Percentiles rank a stretch among this genome's conserved stretches.
phyloP scores from a whole-genome alignment of 35 echinoderm and acorn worm genomes.

The Stichopus chloronotus region DNA sequence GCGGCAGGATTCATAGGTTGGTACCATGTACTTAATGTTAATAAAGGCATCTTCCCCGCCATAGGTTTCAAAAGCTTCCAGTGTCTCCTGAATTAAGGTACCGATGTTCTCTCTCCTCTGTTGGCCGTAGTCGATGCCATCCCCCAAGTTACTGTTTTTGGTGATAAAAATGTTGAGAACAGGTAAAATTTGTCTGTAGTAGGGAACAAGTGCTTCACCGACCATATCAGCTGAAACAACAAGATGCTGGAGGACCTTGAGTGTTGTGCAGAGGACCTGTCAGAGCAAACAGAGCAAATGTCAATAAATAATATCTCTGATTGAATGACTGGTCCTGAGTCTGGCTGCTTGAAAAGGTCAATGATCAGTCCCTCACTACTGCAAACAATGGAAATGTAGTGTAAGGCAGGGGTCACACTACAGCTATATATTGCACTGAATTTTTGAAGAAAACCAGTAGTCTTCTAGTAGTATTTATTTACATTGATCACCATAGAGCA shows the following conservation, averaged over 20 bases:
- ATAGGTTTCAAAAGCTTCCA: slow-evolving; percentile 89
- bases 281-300: background rate
- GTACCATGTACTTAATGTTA: slow-evolving; percentile 99
- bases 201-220: slow-evolving; percentile 92
- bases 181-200: slow-evolving; percentile 97
- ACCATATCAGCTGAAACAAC: slow-evolving; percentile 88
- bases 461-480: too few species aligned
- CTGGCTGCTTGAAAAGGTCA: too few species aligned
- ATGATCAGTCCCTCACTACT: too few species aligned
- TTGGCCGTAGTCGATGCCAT: slow-evolving; percentile 97
- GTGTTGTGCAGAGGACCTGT: slow-evolving; percentile 84
- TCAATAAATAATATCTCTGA: background rate
- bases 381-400: too few species aligned
- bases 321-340: background rate
- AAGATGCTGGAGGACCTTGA: slow-evolving; percentile 94
- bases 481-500: too few species aligned
- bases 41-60: slow-evolving; percentile 98
- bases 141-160: slow-evolving; percentile 89
- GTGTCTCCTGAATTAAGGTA: slow-evolving; percentile 86
- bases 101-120: slow-evolving; percentile 97
- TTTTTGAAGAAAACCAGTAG: too few species aligned
- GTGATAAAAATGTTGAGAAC: slow-evolving; percentile 97
- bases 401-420: too few species aligned
- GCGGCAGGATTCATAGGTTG: slow-evolving; percentile 86
- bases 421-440: too few species aligned